Conservation (phyloP, 2,888 invertebrate genomes). For the Hemaris fuciformis region DNA sequence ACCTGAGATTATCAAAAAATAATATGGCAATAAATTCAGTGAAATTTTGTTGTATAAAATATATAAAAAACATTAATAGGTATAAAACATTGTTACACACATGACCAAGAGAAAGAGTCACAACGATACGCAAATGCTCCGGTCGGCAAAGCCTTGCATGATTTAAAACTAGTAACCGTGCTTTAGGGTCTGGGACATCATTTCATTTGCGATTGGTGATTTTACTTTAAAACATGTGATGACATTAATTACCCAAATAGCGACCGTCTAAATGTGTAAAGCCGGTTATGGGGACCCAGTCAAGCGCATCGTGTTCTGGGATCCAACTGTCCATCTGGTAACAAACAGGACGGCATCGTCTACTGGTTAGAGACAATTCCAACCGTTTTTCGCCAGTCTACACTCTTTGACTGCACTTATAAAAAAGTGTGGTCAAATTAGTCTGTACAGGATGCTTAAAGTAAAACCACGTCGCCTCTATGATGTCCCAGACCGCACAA, state of each 20-base stretch:
- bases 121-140: neutral
- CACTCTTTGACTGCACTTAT: too few relatives aligned
- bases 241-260: too few relatives aligned
- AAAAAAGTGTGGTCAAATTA: too few relatives aligned
- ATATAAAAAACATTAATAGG: constrained; percentile 6
- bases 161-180: too few relatives aligned
- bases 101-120: neutral
- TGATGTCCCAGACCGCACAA: constrained; percentile 21
- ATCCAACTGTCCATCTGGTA: too few relatives aligned
- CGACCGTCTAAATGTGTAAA: too few relatives aligned
- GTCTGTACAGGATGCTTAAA: neutral
- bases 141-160: neutral
- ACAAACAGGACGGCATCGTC: too few relatives aligned
- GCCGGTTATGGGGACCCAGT: too few relatives aligned
- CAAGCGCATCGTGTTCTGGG: too few relatives aligned
- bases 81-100: neutral
- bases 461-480: neutral
- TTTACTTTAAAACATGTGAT: neutral
- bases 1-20: constrained; percentile 8
- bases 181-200: neutral
- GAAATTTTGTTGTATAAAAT: neutral
- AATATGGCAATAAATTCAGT: constrained; percentile 1
- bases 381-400: too few relatives aligned
- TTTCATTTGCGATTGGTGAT: neutral
- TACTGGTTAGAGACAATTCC: too few relatives aligned